Evolutionary conservation across 2,888 invertebrate genomes (phyloP), one percentile per base, ranked within the genome.

Genomic region (Apamea monoglypha): DNA sequence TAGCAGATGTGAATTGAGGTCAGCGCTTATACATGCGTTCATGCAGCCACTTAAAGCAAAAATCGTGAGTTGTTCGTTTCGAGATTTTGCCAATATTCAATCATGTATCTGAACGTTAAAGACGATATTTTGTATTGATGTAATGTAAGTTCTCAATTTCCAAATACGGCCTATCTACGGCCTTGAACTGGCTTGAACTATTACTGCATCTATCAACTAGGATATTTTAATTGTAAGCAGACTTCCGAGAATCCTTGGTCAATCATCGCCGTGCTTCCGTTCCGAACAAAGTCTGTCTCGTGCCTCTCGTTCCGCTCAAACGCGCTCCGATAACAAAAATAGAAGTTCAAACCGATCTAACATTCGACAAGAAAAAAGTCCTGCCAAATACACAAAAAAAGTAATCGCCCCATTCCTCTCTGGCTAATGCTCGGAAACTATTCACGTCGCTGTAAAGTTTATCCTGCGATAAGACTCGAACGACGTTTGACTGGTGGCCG

Each of bases 371-470:
- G 91, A 93, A 95, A 96, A 96, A 96, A 93, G 93, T 95, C 95
- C 95, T 95, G 95, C 95, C 92, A 96, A 96, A 96, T 94, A 93
- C 92, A 95, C 91, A 95, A 96, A 96, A 95, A 95, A 95, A 94
- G 90, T 91, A 92, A 93, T 94, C 93, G 93, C 92, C 94, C 94
- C 95, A 93, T 95, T 96, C 94, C 95, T 94, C 91, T 95, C 94
- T 93, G 94, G 94, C 95, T 94, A 94, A 95, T 93, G 95, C 93
- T 94, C 91, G 91, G 92, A 94, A 94, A 95, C 95, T 96, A 96
- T 96, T 96, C 94, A 95, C 94, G 93, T 95, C 94, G 95, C 94
- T 92, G 94, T 94, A 93, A 95, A 95, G 92, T 95, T 96, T 95
- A 95, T 96, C 96, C 96, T 95, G 95, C 95, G 96, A 96, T 96